Evolutionary conservation across 2,888 invertebrate genomes (phyloP), one percentile per base, ranked within the genome.

Genomic region (Sarcophaga variegata): DNA sequence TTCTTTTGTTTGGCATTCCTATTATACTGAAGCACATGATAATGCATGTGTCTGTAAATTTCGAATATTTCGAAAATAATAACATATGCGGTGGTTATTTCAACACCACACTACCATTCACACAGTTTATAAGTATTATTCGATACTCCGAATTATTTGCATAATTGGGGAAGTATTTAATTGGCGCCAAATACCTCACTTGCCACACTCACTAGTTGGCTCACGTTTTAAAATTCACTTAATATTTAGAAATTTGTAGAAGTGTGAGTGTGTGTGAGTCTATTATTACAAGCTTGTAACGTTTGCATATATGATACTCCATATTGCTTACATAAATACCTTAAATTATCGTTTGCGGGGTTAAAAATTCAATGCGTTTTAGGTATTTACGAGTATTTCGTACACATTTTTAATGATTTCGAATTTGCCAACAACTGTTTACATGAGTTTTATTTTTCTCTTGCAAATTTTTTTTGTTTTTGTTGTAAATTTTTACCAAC

Each of bases 131-230:
- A 17, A 14, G 5, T 14, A 59, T 25, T 54, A 71, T 22, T 72
- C 45, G 37, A 54, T 72, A 66, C 37, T 14, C 45, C 4, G 11
- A 81, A 47, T 67, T 60, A 74, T 81, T 67, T 62, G 17, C 60
- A 81, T 81, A 74, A 60, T 62, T 60, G 8, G 14, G 60, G n/a
- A 62, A 25, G 17, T 27, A 81, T 67, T 62, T 62, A 49, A 81
- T 81, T 81, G 81, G 66, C 74, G 81, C 62, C 74, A 67, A 67
- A 67, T 66, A 20, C n/a, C 63, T 12, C 8, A 59, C 4, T 20
- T 17, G 54, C 47, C 14, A 25, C 77, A 63, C 49, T 59, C 49
- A 66, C 6, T 12, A 12, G 0, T 54, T 54, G 54, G 54, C 17
- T 14, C 14, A 54, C 12, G 54, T 54, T 54, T 54, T 17, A 3